Evolutionary conservation across 2,888 invertebrate species (phyloP).

Genomic region (Allophyes oxyacanthae): DNA sequence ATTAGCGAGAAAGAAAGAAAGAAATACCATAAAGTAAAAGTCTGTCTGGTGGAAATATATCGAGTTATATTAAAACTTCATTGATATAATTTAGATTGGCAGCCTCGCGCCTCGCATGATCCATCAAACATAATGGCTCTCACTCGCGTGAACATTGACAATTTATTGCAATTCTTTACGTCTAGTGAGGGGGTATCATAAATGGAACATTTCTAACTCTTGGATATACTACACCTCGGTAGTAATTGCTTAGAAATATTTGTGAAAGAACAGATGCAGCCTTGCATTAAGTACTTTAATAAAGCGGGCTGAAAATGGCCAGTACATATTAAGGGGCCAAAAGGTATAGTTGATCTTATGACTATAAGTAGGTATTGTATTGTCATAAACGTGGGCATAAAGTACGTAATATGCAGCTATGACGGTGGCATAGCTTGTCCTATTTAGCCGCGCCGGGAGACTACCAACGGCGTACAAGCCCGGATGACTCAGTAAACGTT

Average conservation of each 20-base stretch:
- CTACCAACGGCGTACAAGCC: conserved; percentile 56
- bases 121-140: conserved; percentile 38
- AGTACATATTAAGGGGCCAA: conserved; percentile 14
- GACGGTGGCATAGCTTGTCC: conserved; percentile 37
- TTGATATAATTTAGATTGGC: conserved; percentile 32
- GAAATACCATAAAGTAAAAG: conserved; percentile 35
- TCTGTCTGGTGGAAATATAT: conserved; percentile 9
- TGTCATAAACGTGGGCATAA: conserved; percentile 20
- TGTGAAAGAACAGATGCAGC: conserved; percentile 7
- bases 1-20: conserved; percentile 7
- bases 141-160: conserved; percentile 53
- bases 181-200: conserved; percentile 4
- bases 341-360: background rate
- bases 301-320: conserved; percentile 15
- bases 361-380: background rate
- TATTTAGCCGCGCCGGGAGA: conserved; percentile 49
- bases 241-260: no score
- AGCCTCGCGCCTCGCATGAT: conserved; percentile 53
- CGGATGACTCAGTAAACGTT: conserved; percentile 71
- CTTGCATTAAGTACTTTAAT: conserved; percentile 25
- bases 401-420: conserved; percentile 28
- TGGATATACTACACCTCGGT: no score
- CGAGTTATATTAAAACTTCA: conserved; percentile 28
- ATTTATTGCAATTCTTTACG: conserved; percentile 41
- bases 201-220: background rate